Conservation (phyloP, 1,140 invertebrate genomes). For the Solenopsis invicta region DNA sequence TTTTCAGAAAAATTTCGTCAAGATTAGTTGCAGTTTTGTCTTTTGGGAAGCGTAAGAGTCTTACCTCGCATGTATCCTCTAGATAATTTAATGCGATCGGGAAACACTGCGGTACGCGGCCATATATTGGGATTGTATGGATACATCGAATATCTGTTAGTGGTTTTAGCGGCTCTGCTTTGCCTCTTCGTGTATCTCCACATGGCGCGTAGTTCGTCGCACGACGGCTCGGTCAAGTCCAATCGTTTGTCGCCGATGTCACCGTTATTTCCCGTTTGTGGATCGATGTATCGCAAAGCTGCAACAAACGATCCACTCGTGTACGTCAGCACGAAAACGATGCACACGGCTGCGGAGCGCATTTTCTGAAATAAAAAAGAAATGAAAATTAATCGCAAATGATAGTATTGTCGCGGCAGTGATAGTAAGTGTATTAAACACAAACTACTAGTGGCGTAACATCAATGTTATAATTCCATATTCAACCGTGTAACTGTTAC, state of each 20-base stretch:
- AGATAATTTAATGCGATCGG: conserved; percentile 77
- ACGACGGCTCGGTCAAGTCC: conserved; percentile 90
- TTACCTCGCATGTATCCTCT: conserved; percentile 81
- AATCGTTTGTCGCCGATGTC: conserved; percentile 75
- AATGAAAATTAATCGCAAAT: background rate
- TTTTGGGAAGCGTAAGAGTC: background rate
- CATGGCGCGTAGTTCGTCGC: conserved; percentile 95
- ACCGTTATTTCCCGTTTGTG: conserved; percentile 72
- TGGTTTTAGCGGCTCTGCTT: conserved; percentile 92
- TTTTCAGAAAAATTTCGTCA: background rate
- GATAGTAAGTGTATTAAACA: background rate
- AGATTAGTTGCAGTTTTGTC: background rate
- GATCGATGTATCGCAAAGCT: conserved; percentile 78
- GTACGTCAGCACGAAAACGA: conserved; percentile 78
- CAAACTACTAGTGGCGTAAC: too few relatives aligned
- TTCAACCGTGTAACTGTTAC: too few relatives aligned
- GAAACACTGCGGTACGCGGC: conserved; percentile 88
- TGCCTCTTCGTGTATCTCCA: conserved; percentile 96
- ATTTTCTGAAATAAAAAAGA: conserved; percentile 79
- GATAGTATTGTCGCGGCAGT: background rate
- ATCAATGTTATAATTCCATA: too few relatives aligned
- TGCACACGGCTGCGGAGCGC: conserved; percentile 80
- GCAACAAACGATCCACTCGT: conserved; percentile 78
- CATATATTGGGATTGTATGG: conserved; percentile 94
- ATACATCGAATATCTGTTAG: conserved; percentile 75